Evolutionary conservation across 2,113 vertebrate species (phyloP), one percentile per base, ranked within the genome.

Genomic region (Uria lomvia): DNA sequence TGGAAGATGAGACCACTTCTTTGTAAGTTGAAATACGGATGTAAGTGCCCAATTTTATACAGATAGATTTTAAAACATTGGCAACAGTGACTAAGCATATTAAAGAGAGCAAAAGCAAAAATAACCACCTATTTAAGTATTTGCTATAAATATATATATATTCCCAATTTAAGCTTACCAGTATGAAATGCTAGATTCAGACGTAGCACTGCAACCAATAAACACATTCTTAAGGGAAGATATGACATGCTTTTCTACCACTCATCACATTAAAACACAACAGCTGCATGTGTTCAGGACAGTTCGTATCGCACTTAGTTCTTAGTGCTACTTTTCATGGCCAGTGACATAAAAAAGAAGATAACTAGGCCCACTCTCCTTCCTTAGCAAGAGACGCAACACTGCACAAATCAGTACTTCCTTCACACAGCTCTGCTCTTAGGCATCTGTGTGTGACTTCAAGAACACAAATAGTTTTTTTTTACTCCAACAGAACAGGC

Each of bases 221-320:
- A 92, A 83, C 58, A 84, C 77, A 79, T 88, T 85, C 80, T 86
- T 90, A 82, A 84, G 55, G 40, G 67, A 89, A 92, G 80, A 94
- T 60, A 68, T 8, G 36, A 66, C 38, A 66, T 42, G 49, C 40
- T 94, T 88, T 91, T 91, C 70, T 49, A 87, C 17, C 66, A 82
- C 66, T 87, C 63, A 65, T 53, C 76, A 68, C 62, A 67, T 52
- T 59, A 75, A 83, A 82, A 60, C 40, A 21, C 58, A 68, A 79
- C 81, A 95, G 92, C 87, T 94, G 72, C 49, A 56, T 67, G 52
- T 56, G 23, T 84, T 95, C 77, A 82, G 81, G 80, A 58, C 43
- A 82, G 47, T 72, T 68, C 58, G 55, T 66, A 73, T 68, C 89
- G 71, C 65, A 42, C 42, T n/a, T 78, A 26, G 67, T 2, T 62